These are phyloP conservation scores for Cetoscarus ocellatus DNA, from an alignment of 2,797 vertebrate genomes.

Conservation along the genomic window DNA sequence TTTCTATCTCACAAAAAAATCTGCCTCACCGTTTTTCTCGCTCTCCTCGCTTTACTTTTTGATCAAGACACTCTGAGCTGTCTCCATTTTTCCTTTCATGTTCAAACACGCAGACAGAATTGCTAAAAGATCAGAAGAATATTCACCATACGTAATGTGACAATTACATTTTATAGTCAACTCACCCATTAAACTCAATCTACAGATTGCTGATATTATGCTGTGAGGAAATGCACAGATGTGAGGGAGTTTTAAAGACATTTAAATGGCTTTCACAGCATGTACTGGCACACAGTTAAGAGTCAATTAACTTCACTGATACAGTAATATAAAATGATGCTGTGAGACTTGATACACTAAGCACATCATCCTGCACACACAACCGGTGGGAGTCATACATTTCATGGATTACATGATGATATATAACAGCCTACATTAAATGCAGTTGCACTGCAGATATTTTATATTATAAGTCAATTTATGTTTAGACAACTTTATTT, in stretches of 20 bases:
- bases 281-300: slow-evolving; percentile 19
- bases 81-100: slow-evolving; percentile 7
- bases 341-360: too few relatives aligned
- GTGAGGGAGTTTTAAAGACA: slow-evolving; percentile 14
- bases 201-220: slow-evolving; percentile 32
- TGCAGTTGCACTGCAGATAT: not conserved
- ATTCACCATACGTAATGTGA: slow-evolving; percentile 13
- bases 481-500: too few relatives aligned
- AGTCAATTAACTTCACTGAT: slow-evolving; percentile 36
- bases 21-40: not conserved
- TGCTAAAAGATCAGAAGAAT: slow-evolving; percentile 22
- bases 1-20: slow-evolving; percentile 7
- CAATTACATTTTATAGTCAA: slow-evolving; percentile 28
- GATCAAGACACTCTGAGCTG: slow-evolving; percentile 2
- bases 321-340: slow-evolving; percentile 24
- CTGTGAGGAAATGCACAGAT: slow-evolving; percentile 16
- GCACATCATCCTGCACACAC: slow-evolving; percentile 7
- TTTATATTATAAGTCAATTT: not conserved
- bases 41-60: slow-evolving; percentile 7
- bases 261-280: slow-evolving; percentile 28
- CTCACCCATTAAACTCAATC: slow-evolving; percentile 22
- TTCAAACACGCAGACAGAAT: slow-evolving; percentile 14
- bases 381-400: slow-evolving; percentile 5
- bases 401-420: slow-evolving; percentile 13
- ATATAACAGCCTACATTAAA: slow-evolving; percentile 27